Evolutionary conservation across 2,113 vertebrate species (phyloP).

Genomic region (Syngnathoides biaculeatus): DNA sequence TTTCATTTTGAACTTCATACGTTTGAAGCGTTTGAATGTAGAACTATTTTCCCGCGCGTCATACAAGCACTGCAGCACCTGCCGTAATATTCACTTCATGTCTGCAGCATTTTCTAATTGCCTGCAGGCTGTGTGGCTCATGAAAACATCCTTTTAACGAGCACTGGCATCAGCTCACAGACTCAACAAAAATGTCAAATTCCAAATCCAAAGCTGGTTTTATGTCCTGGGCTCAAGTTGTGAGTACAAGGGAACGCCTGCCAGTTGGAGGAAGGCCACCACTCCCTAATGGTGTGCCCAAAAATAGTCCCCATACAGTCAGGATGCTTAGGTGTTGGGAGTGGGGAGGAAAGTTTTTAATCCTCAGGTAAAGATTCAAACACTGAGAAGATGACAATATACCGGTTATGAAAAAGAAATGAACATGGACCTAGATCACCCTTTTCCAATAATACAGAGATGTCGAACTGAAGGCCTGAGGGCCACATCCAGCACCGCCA

Average conservation of each 20-base stretch:
- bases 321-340: not conserved
- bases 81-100: not conserved
- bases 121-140: constrained; percentile 2
- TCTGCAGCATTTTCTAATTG: constrained; percentile 5
- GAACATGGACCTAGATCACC: too few relatives aligned
- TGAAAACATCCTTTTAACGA: not conserved
- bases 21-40: not conserved
- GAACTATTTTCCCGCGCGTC: not conserved
- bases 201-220: constrained; percentile 27
- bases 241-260: constrained; percentile 20
- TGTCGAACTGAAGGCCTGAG: too few relatives aligned
- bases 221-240: constrained; percentile 13
- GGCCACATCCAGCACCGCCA: too few relatives aligned
- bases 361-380: not conserved
- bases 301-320: constrained; percentile 20
- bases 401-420: not conserved
- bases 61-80: not conserved
- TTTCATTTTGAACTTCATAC: not conserved
- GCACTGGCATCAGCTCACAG: constrained; percentile 20
- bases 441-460: too few relatives aligned
- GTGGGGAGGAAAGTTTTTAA: not conserved
- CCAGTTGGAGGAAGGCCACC: constrained; percentile 40
- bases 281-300: constrained; percentile 12
- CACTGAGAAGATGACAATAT: not conserved
- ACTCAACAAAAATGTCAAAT: constrained; percentile 20